Conservation (phyloP, 2,797 vertebrate genomes). For the Catharus ustulatus region DNA sequence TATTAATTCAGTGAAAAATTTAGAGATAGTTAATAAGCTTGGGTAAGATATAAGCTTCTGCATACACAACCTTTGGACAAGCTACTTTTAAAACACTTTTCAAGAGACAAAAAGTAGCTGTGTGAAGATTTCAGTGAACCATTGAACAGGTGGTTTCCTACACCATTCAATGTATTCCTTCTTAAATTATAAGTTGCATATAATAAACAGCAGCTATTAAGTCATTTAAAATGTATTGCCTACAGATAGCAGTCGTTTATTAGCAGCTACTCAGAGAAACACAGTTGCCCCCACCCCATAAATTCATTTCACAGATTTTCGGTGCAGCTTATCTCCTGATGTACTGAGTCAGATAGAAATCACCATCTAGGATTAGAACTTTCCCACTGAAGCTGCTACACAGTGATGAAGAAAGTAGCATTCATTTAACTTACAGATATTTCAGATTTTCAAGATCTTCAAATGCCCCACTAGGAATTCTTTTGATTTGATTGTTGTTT, state of each 20-base stretch:
- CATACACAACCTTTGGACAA: background rate
- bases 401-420: background rate
- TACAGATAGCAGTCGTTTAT: background rate
- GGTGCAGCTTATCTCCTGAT: background rate
- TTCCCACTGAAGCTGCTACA: background rate
- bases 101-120: background rate
- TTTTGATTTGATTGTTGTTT: conserved; percentile 97
- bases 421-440: conserved; percentile 91
- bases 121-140: background rate
- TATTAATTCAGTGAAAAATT: background rate
- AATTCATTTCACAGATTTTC: background rate
- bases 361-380: background rate
- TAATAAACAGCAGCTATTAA: background rate
- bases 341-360: background rate
- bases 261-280: background rate
- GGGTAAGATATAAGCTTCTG: background rate
- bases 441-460: conserved; percentile 98
- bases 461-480: conserved; percentile 90
- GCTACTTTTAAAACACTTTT: background rate
- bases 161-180: background rate
- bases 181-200: background rate
- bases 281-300: background rate
- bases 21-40: background rate
- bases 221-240: background rate
- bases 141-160: background rate